A percentile compares a stretch with the other conserved stretches of the same genome.
phyloP scores from a whole-genome alignment of 2,888 invertebrate species.

The Calameuta idolon region DNA sequence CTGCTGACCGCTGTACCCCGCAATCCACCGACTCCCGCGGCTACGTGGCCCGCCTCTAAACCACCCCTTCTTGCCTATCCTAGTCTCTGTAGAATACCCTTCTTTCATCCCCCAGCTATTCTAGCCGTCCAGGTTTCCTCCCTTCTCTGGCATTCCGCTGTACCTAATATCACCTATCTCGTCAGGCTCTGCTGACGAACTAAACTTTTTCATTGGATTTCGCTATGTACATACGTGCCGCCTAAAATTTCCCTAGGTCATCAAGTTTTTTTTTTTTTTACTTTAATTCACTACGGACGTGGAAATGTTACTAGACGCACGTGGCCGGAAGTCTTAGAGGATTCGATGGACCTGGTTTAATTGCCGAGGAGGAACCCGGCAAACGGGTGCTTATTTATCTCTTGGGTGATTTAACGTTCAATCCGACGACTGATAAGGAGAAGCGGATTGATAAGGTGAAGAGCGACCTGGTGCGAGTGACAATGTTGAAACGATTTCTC shows the following conservation, averaged over 20 bases:
- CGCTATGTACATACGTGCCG: neutral
- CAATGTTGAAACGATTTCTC: neutral
- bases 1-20: constrained; percentile 61
- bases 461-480: neutral
- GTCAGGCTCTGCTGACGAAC: neutral
- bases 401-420: neutral
- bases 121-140: constrained; percentile 35
- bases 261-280: neutral
- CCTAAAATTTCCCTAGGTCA: neutral
- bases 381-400: neutral
- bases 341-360: neutral
- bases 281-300: neutral
- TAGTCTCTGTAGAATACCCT: constrained; percentile 17
- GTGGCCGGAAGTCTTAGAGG: neutral
- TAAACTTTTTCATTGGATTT: neutral
- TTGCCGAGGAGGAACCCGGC: neutral
- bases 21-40: constrained; percentile 34
- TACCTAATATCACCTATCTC: constrained; percentile 8
- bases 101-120: constrained; percentile 26
- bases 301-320: neutral
- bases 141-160: constrained; percentile 23
- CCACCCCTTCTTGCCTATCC: constrained; percentile 44
- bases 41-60: constrained; percentile 63
- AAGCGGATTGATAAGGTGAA: neutral
- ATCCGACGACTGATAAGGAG: neutral